phyloP scores from a whole-genome alignment of 2,113 vertebrate genomes.

The Capreolus pygargus region DNA sequence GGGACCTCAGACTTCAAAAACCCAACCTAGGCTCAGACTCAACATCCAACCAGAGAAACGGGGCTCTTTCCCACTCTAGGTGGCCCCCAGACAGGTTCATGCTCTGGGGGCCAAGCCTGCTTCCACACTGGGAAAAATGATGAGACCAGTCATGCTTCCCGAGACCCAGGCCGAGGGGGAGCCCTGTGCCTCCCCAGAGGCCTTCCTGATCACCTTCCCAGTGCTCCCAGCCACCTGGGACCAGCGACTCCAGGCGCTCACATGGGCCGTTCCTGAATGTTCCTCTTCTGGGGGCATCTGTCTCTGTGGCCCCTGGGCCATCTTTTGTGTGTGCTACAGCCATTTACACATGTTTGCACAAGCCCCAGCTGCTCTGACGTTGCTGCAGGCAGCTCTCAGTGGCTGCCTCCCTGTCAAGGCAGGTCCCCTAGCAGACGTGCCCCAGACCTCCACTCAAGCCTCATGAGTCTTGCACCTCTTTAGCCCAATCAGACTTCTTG shows the following conservation, averaged over 20 bases:
- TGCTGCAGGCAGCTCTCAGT: neutral
- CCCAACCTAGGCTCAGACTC: neutral
- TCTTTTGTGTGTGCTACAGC: neutral
- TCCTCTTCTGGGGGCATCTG: neutral
- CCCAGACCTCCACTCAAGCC: neutral
- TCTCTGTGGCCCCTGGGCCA: neutral
- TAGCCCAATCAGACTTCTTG: neutral
- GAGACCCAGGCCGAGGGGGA: neutral
- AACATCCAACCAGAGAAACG: fast-evolving
- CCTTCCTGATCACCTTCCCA: neutral
- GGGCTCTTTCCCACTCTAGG: too few relatives aligned
- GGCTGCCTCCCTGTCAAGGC: neutral
- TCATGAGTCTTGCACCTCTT: neutral
- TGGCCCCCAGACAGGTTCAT: neutral
- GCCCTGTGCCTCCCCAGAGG: neutral
- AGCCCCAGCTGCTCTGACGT: neutral
- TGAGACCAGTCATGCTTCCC: neutral
- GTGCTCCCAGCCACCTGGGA: neutral
- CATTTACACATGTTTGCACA: neutral
- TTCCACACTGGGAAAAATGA: neutral
- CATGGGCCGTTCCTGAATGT: neutral
- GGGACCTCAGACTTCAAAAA: neutral
- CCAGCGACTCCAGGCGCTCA: neutral
- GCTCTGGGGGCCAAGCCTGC: neutral
- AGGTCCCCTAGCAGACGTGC: neutral